Conservation (phyloP, 2,888 invertebrate species). For the Chaitophorus viminalis region DNA sequence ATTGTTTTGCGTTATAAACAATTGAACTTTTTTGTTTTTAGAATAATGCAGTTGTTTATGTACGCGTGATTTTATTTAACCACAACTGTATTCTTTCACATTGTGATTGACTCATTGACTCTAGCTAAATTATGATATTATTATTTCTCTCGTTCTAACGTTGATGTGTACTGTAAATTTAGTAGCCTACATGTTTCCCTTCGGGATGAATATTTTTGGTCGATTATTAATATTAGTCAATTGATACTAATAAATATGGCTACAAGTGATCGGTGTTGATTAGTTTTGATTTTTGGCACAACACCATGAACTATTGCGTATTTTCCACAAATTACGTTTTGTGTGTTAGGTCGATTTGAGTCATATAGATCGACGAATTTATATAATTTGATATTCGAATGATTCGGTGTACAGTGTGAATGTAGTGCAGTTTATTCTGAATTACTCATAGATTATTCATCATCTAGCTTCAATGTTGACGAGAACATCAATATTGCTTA, state of each 20-base stretch:
- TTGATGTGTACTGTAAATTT: not conserved
- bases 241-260: not conserved
- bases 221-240: not conserved
- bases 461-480: not conserved
- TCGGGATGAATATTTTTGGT: not conserved
- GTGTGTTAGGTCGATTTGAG: not conserved
- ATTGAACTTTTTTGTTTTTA: too few species aligned
- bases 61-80: too few species aligned
- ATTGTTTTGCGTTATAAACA: too few species aligned
- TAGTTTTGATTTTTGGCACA: not conserved
- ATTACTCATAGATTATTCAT: not conserved
- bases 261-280: not conserved
- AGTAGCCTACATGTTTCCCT: slow-evolving; percentile 6
- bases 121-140: not conserved
- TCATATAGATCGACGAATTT: too few species aligned
- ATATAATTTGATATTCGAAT: too few species aligned
- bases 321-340: not conserved
- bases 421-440: not conserved
- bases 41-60: too few species aligned
- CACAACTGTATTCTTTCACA: too few species aligned
- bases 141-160: not conserved
- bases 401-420: too few species aligned
- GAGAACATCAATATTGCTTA: not conserved
- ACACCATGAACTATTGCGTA: not conserved
- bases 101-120: too few species aligned